These are phyloP conservation scores for Cydia amplana DNA, from an alignment of 1,140 invertebrate species.

Conservation along the genomic window DNA sequence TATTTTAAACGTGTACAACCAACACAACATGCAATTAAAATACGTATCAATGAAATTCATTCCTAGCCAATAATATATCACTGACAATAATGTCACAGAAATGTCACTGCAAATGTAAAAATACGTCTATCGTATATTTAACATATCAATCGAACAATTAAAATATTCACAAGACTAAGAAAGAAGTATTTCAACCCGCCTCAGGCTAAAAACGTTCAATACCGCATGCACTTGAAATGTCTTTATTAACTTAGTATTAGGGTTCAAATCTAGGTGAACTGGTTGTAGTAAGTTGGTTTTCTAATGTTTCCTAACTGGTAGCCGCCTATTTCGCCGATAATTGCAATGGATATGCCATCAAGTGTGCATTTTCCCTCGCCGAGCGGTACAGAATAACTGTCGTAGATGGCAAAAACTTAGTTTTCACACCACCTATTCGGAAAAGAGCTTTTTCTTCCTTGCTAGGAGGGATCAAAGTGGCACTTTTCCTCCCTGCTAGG, in stretches of 20 bases:
- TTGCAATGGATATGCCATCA: conserved; percentile 19
- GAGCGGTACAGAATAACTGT: not conserved
- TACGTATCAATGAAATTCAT: no score
- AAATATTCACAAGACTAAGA: not conserved
- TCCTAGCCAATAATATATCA: no score
- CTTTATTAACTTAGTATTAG: not conserved
- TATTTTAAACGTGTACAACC: no score
- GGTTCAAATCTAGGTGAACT: not conserved
- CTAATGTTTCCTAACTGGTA: conserved; percentile 27
- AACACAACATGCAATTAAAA: no score
- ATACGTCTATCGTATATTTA: not conserved
- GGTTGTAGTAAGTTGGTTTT: not conserved
- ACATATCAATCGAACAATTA: not conserved
- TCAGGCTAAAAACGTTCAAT: not conserved
- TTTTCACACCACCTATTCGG: no score
- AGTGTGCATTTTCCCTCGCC: conserved; percentile 22
- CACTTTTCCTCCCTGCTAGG: no score
- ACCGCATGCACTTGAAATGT: not conserved
- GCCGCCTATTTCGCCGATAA: conserved; percentile 27
- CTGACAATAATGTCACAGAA: not conserved
- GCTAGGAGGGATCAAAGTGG: no score
- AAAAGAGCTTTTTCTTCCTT: no score
- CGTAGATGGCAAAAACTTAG: not conserved
- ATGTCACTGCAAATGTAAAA: not conserved
- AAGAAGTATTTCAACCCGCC: not conserved